Evolutionary conservation across 2,888 invertebrate species (phyloP).

Genomic region (Caenorhabditis japonica): DNA sequence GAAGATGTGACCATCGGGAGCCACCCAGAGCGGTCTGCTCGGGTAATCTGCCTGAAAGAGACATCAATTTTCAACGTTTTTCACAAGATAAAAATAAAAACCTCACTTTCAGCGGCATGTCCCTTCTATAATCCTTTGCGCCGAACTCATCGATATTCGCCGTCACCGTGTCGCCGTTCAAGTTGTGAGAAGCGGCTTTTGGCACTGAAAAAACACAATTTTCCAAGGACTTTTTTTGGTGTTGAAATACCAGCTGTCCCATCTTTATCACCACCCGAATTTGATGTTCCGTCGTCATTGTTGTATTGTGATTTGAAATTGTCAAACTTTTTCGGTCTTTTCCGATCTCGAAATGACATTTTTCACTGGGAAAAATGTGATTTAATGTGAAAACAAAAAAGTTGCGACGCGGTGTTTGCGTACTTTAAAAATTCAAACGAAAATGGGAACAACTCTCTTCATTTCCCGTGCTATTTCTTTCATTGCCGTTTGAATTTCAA

Average conservation of each 20-base stretch:
- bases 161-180: constrained; percentile 30
- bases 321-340: constrained; percentile 56
- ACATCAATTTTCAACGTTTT: not conserved
- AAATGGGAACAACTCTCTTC: too few species aligned
- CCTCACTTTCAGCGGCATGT: constrained; percentile 66
- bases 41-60: constrained; percentile 56
- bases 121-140: constrained; percentile 64
- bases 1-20: constrained; percentile 98
- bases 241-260: constrained; percentile 24
- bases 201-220: constrained; percentile 43
- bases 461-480: too few species aligned
- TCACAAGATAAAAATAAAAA: not conserved
- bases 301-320: constrained; percentile 57
- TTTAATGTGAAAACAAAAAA: too few species aligned
- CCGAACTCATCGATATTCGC: constrained; percentile 63
- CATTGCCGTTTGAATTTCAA: too few species aligned
- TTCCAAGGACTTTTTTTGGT: constrained; percentile 3
- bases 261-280: constrained; percentile 34
- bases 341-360: constrained; percentile 40
- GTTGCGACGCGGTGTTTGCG: too few species aligned
- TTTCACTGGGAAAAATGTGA: not conserved
- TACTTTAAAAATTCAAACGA: too few species aligned
- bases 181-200: constrained; percentile 60
- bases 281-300: constrained; percentile 36
- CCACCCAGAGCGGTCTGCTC: constrained; percentile 81